phyloP scores from a whole-genome alignment of 2,113 vertebrate genomes.

The Prunella fulvescens region DNA sequence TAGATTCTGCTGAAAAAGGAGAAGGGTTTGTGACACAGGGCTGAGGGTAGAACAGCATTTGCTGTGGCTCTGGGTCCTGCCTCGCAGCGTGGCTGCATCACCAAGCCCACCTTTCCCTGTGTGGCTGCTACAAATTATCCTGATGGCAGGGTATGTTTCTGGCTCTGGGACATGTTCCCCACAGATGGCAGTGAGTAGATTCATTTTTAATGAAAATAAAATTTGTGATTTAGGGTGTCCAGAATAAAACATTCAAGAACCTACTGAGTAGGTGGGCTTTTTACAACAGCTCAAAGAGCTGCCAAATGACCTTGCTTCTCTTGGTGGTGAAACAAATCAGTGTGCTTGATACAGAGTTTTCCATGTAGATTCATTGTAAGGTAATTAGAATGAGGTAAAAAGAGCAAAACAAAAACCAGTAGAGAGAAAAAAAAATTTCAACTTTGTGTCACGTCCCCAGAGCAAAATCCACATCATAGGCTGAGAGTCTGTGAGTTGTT shows the following conservation, averaged over 20 bases:
- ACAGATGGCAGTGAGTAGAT: not conserved
- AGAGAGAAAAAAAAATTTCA: not conserved
- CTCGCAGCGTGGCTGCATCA: rapidly evolving
- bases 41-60: not conserved
- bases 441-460: not conserved
- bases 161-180: not conserved
- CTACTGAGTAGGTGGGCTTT: not conserved
- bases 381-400: not conserved
- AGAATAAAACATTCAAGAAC: not conserved
- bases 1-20: not conserved
- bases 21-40: not conserved
- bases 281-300: not conserved
- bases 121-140: not conserved
- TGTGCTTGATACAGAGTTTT: not conserved
- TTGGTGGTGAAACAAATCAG: not conserved
- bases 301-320: not conserved
- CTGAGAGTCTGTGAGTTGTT: not conserved
- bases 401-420: not conserved
- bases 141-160: not conserved
- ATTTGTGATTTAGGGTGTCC: not conserved
- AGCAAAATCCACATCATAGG: not conserved
- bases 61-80: not conserved
- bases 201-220: not conserved
- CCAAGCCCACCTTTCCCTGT: not conserved
- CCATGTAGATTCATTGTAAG: not conserved